Evolutionary conservation across 2,888 invertebrate genomes (phyloP).

Genomic region (Ornithoptera alexandrae): DNA sequence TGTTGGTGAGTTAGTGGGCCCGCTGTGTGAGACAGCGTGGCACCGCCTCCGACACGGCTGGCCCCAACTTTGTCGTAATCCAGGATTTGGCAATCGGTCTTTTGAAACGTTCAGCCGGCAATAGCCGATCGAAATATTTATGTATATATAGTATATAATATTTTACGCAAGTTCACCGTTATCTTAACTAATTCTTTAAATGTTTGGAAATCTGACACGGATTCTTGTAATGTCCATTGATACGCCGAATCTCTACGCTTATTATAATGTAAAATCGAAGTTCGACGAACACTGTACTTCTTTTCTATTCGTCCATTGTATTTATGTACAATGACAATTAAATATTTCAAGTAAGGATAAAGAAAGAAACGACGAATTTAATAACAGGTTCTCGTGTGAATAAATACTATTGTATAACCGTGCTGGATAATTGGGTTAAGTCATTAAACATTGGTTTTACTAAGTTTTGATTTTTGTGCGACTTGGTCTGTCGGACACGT

Average conservation of each 20-base stretch:
- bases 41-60: slow-evolving; percentile 71
- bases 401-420: no score
- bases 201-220: slow-evolving; percentile 16
- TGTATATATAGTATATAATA: slow-evolving; percentile 21
- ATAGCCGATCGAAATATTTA: slow-evolving; percentile 39
- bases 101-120: slow-evolving; percentile 45
- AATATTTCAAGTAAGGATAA: no score
- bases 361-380: no score
- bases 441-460: no score
- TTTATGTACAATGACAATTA: no score
- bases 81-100: slow-evolving; percentile 63
- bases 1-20: slow-evolving; percentile 65
- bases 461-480: no score
- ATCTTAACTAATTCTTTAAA: slow-evolving; percentile 31
- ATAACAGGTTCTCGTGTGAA: no score
- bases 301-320: no score
- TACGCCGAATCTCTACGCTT: background rate
- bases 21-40: slow-evolving; percentile 77
- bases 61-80: slow-evolving; percentile 63
- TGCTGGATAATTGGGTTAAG: no score
- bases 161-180: slow-evolving; percentile 34
- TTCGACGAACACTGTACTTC: no score
- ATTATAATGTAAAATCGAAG: no score
- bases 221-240: slow-evolving; percentile 8
- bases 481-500: no score